These are phyloP conservation scores for Tortricodes alternella DNA, from an alignment of 2,888 invertebrate species.

Conservation along the genomic window DNA sequence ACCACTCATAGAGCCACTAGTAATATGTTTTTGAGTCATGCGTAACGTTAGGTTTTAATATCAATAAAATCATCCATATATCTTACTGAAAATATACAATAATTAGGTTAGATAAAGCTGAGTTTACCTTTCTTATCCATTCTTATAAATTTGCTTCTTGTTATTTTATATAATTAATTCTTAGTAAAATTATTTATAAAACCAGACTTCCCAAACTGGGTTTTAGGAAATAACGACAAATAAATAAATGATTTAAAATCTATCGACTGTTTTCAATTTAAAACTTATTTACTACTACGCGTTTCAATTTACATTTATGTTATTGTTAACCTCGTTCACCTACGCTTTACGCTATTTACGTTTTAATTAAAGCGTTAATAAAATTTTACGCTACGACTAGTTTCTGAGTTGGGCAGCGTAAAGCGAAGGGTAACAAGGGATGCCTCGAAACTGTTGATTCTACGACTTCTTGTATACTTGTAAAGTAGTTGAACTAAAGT, in stretches of 20 bases:
- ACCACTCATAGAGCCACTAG: too few species aligned
- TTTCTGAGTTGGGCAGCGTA: slow-evolving; percentile 13
- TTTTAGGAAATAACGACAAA: slow-evolving; percentile 69
- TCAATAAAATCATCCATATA: too few species aligned
- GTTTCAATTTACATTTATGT: slow-evolving; percentile 35
- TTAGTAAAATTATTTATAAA: slow-evolving; percentile 21
- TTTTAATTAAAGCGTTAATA: neutral
- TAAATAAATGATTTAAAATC: slow-evolving; percentile 62
- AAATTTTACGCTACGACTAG: neutral
- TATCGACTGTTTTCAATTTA: slow-evolving; percentile 69
- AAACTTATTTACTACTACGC: slow-evolving; percentile 38
- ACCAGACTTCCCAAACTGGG: slow-evolving; percentile 50
- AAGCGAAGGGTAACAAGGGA: slow-evolving; percentile 41
- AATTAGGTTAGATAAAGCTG: too few species aligned
- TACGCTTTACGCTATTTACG: neutral
- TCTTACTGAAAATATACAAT: too few species aligned
- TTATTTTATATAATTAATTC: neutral
- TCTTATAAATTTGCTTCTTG: neutral
- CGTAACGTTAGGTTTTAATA: too few species aligned
- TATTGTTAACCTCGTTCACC: slow-evolving; percentile 35
- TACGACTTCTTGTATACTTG: slow-evolving; percentile 68
- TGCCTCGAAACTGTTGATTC: slow-evolving; percentile 56
- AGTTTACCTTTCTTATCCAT: neutral
- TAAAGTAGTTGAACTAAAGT: slow-evolving; percentile 65
- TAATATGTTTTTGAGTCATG: too few species aligned